Evolutionary conservation across 2,797 vertebrate genomes (phyloP).

Genomic region (Xiphorhynchus erythropygius): DNA sequence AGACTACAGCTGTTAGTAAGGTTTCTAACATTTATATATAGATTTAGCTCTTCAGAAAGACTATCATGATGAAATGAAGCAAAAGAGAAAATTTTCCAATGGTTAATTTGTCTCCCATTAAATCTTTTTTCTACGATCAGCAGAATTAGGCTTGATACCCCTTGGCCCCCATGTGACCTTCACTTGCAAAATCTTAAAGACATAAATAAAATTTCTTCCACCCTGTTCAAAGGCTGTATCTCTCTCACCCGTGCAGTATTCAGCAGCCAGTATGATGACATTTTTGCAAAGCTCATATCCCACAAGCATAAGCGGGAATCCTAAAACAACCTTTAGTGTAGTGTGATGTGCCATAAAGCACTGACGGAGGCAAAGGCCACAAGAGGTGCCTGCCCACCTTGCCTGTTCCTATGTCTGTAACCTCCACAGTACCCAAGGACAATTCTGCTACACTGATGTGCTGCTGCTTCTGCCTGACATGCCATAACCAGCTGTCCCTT

Average conservation of each 20-base stretch:
- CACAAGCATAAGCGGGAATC: neutral
- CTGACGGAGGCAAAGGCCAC: neutral
- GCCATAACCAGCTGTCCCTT: neutral
- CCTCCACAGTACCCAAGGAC: neutral
- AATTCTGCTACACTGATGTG: neutral
- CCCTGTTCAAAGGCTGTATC: neutral
- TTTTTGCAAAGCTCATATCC: neutral
- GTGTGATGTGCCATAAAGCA: neutral
- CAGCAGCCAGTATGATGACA: rapidly evolving
- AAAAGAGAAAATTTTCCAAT: neutral
- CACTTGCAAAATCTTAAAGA: neutral
- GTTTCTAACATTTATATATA: neutral
- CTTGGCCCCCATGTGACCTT: neutral
- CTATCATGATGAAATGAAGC: neutral
- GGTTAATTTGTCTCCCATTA: neutral
- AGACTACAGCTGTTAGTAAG: neutral
- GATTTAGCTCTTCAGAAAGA: neutral
- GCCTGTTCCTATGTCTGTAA: neutral
- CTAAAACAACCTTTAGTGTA: neutral
- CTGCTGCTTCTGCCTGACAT: neutral
- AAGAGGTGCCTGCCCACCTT: neutral
- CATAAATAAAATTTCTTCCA: neutral
- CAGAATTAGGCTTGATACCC: neutral
- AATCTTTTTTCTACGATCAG: neutral
- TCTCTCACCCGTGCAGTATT: neutral